These are phyloP conservation scores for Spodoptera frugiperda DNA, from an alignment of 1,140 invertebrate genomes.

Conservation along the genomic window DNA sequence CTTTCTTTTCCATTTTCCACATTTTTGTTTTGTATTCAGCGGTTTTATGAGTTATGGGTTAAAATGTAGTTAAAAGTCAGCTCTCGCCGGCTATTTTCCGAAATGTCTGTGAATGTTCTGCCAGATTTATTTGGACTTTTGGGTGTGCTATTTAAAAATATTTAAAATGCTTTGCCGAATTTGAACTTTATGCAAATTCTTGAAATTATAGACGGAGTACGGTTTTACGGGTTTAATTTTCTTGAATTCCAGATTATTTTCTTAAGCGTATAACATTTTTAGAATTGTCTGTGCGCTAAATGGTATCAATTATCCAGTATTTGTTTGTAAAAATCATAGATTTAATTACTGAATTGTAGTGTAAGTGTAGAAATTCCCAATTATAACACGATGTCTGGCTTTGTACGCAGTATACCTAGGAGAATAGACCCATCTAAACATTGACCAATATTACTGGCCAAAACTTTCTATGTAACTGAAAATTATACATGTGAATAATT, in stretches of 20 bases:
- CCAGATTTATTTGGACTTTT: constrained; percentile 39
- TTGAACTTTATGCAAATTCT: constrained; percentile 38
- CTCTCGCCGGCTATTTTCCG: constrained; percentile 27
- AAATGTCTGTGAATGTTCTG: constrained; percentile 23
- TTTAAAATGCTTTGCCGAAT: constrained; percentile 20
- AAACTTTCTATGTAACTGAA: too few relatives aligned
- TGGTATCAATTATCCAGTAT: too few relatives aligned
- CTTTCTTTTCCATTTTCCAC: constrained; percentile 28
- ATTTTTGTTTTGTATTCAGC: constrained; percentile 45
- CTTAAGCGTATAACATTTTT: neutral
- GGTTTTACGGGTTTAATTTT: constrained; percentile 10
- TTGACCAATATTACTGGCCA: too few relatives aligned
- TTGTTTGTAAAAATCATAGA: too few relatives aligned
- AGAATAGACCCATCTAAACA: too few relatives aligned
- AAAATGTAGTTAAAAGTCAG: constrained; percentile 44
- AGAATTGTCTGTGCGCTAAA: neutral
- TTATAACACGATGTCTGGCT: too few relatives aligned
- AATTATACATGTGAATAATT: neutral
- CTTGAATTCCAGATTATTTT: constrained; percentile 2
- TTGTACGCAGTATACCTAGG: too few relatives aligned
- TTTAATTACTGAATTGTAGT: too few relatives aligned
- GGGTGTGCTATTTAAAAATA: constrained; percentile 34
- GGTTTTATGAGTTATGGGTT: constrained; percentile 38
- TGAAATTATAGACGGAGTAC: constrained; percentile 4
- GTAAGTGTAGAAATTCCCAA: too few relatives aligned